Evolutionary conservation across 2,888 invertebrate genomes (phyloP).

Genomic region (Eupithecia insigniata): DNA sequence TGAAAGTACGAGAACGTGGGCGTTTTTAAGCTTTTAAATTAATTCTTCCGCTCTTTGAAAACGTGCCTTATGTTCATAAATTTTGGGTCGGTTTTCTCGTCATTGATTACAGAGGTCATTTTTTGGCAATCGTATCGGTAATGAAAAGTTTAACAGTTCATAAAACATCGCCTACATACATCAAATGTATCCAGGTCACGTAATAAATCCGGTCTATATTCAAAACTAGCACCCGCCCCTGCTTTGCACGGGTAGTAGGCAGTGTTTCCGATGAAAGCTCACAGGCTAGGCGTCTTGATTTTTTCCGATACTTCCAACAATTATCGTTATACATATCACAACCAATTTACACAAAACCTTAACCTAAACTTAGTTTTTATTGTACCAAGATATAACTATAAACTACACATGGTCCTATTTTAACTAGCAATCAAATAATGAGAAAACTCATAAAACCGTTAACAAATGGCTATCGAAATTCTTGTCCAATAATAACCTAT

Average conservation of each 20-base stretch:
- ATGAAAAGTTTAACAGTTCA: constrained; percentile 2
- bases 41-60: not conserved
- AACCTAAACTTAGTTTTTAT: too few relatives aligned
- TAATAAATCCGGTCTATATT: not conserved
- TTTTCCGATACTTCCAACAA: too few relatives aligned
- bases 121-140: constrained; percentile 5
- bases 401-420: not conserved
- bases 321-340: too few relatives aligned
- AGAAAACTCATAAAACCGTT: constrained; percentile 3
- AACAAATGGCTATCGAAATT: constrained; percentile 2
- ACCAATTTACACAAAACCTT: too few relatives aligned
- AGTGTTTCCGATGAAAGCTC: too few relatives aligned
- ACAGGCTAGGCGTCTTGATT: too few relatives aligned
- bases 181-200: constrained; percentile 7
- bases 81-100: not conserved
- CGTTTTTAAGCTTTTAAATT: constrained; percentile 1
- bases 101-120: not conserved
- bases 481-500: not conserved
- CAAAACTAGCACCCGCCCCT: too few relatives aligned
- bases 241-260: too few relatives aligned
- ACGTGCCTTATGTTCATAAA: not conserved
- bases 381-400: not conserved
- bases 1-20: constrained; percentile 21
- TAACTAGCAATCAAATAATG: constrained; percentile 2
- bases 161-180: constrained; percentile 11